Base-by-base conservation (phyloP, 2,113 vertebrate species). In the Rhinoderma darwinii region DNA sequence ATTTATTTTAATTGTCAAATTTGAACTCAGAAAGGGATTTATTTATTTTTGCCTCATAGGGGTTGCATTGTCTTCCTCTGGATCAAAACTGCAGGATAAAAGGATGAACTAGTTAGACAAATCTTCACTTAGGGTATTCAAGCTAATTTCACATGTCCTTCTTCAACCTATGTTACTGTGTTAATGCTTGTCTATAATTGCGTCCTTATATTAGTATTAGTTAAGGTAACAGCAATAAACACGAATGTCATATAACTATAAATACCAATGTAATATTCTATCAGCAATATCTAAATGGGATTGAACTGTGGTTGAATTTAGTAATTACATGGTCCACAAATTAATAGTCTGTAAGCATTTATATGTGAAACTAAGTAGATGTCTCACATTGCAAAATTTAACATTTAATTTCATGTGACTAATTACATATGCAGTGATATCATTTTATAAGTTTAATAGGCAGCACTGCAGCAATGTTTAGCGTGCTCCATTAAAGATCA, bases 341-440 rank as follows among this genome's bases (percentile, higher is more conserved):
- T 84, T 74, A 75, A 74, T 75, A 10, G n/a, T 75, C 70, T 9
- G 35, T 74, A 51, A 84, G 70, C 56, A 73, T 70, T 15, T 84
- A 30, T 39, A 84, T 84, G 35, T 75, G 41, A 75, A 84, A 56
- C 82, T 41, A 73, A 41, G 5, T 56, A 84, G 50, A 81, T 63
- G 56, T 22, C 41, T 25, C 56, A 61, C 35, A 61, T 54, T 75
- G 54, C 70, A 75, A 84, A 84, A 59, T 61, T 37, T 54, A 75
- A 59, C 83, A 75, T 74, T 54, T 84, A 59, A 84, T 84, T 84
- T 75, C 50, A 84, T 61, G 47, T 54, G 47, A 74, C 83, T 84
- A 84, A 84, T 84, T 74, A 73, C 70, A 59, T 51, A 84, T 75
- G 83, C 9, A 37, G 44, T 75, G 66, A 25, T 43, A 39, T 84